Evolutionary conservation across 2,888 invertebrate genomes (phyloP), one percentile per base, ranked within the genome.

Genomic region (Abscondita cerata): DNA sequence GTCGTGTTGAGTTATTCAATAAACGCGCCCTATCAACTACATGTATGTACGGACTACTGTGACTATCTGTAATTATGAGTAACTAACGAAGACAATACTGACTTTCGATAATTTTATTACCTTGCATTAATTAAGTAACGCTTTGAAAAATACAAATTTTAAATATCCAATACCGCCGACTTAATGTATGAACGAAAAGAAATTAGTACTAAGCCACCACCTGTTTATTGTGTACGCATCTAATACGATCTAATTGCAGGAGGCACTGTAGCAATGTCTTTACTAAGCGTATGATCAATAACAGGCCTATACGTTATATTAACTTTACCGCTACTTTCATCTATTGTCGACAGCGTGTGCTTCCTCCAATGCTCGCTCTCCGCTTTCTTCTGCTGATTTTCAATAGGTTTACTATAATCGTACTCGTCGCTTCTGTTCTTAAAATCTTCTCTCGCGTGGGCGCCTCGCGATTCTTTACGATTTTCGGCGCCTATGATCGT

Each of bases 381-480:
- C 73, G 86, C 73, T 81, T 81, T 74, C 64, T 84, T 82, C 82
- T 99, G 98, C 18, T 62, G 62, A 60, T 92, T 93, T 8, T 93
- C 92, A 11, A 93, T 59, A 0, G 98, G 92, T 77, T 98, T 98
- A 72, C 90, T 88, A 81, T 93, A 99, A 82, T 99, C 98, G 72
- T 84, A 91, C 81, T 99, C 98, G 80, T 99, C 99, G 51, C 91
- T 79, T 59, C 98, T 84, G 0, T 85, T 83, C 82, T 93, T 93
- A 82, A 89, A 98, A 83, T 99, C 99, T n/a, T n/a, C n/a, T 12
- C 98, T 84, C 0, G 98, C 96, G 79, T 99, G 99, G 11, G 99
- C 98, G 3, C 99, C 99, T 62, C 99, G 88, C n/a, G 95, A 95
- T 83, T 99, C 99, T 81, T 98, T 96, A 52, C 99, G 85, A 52